Evolutionary conservation across 30 jellyfish, hydroid and myxozoan species (phyloP).

Genomic region (Aurelia sp.): DNA sequence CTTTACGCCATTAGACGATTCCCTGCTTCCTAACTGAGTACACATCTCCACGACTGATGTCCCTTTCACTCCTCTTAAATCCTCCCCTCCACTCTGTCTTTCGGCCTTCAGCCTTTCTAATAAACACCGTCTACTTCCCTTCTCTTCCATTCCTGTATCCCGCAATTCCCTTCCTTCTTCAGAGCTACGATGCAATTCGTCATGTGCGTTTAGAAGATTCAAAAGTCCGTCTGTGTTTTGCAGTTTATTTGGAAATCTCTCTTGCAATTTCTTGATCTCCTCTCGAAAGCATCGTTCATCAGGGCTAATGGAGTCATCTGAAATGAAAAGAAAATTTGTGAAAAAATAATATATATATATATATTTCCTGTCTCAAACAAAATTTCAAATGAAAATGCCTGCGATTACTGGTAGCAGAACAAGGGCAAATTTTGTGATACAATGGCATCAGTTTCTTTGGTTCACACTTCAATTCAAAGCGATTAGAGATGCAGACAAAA

Average conservation of each 20-base stretch:
- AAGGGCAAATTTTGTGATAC: no score
- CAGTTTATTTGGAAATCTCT: constrained; percentile 78
- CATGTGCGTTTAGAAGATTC: constrained; percentile 12
- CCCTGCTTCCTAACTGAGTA: no score
- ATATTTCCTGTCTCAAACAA: no score
- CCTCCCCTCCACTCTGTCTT: not conserved
- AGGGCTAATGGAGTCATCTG: constrained; percentile 71
- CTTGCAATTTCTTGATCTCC: constrained; percentile 58
- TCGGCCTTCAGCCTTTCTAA: constrained; percentile 1
- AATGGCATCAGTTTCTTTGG: no score
- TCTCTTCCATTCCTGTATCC: not conserved
- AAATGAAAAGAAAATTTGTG: not conserved
- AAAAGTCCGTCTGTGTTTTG: constrained; percentile 66
- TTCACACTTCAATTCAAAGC: no score
- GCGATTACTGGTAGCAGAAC: no score
- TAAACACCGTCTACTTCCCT: constrained; percentile 30
- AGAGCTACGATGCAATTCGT: constrained; percentile 3
- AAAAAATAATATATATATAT: no score
- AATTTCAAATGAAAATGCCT: no score
- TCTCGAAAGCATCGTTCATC: constrained; percentile 72
- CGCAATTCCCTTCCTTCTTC: not conserved
- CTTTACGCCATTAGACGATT: not conserved
- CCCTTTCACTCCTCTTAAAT: not conserved
- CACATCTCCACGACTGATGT: not conserved
- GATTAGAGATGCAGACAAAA: no score